phyloP scores from a whole-genome alignment of 1,140 invertebrate species.

The Caligus rogercresseyi region DNA sequence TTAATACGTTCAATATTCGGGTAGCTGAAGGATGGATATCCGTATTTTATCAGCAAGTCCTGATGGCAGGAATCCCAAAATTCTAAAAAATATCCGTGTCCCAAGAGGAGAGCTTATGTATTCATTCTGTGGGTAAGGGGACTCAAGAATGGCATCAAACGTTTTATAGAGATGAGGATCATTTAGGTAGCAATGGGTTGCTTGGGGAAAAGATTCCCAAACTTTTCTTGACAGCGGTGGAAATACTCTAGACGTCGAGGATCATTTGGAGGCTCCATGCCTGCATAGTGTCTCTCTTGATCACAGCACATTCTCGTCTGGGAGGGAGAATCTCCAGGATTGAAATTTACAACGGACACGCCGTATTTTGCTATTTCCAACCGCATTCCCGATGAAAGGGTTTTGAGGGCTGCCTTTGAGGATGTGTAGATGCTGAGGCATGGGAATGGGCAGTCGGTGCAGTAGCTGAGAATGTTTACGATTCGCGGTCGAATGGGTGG shows the following conservation, averaged over 20 bases:
- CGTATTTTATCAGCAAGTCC: not conserved
- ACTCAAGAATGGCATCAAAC: not conserved
- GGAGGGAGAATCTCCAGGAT: conserved; percentile 15
- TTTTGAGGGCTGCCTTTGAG: conserved; percentile 10
- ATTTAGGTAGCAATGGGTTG: not conserved
- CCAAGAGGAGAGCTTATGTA: not conserved
- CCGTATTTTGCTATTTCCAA: conserved; percentile 6
- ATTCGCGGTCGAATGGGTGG: not conserved
- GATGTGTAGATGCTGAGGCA: conserved; percentile 12
- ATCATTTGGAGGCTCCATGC: not conserved
- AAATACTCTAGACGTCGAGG: not conserved
- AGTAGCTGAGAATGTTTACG: conserved; percentile 16
- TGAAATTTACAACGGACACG: conserved; percentile 8
- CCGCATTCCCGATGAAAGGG: conserved; percentile 10
- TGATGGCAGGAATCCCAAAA: not conserved
- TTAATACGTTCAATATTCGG: too few relatives aligned
- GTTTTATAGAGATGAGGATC: not conserved
- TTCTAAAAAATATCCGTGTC: not conserved
- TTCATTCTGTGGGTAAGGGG: not conserved
- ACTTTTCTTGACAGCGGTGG: not conserved
- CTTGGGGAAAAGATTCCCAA: not conserved
- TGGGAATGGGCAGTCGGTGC: conserved; percentile 18
- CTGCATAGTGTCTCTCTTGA: conserved; percentile 7
- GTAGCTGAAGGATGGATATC: not conserved
- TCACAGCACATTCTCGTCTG: conserved; percentile 8